Evolutionary conservation across 37 sponge, comb jelly and placozoan genomes (phyloP).

Genomic region (Cladorhizidae sp.): DNA sequence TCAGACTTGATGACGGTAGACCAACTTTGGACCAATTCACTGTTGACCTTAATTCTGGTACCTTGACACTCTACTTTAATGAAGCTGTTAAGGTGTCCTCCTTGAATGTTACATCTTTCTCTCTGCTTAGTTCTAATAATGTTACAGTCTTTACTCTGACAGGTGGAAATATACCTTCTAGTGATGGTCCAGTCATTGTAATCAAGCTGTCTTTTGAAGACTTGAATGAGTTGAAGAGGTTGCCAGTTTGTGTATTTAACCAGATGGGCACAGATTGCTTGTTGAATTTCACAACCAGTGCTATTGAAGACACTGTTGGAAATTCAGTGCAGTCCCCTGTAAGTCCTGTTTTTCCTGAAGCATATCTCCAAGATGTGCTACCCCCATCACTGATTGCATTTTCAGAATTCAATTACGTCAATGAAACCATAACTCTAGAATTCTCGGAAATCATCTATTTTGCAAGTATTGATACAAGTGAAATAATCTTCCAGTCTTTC

Average conservation of each 20-base stretch:
- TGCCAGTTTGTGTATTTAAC: slow-evolving; percentile 59
- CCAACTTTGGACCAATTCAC: slow-evolving; percentile 45
- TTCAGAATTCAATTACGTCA: slow-evolving; percentile 79
- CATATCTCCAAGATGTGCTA: slow-evolving; percentile 63
- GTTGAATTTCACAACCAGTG: slow-evolving; percentile 36
- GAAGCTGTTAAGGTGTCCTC: slow-evolving; percentile 77
- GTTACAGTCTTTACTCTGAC: slow-evolving; percentile 47
- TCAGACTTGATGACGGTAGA: slow-evolving; percentile 48
- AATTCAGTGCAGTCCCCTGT: slow-evolving; percentile 51
- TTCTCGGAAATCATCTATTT: slow-evolving; percentile 85
- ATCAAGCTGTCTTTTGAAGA: slow-evolving; percentile 75
- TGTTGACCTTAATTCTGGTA: slow-evolving; percentile 68
- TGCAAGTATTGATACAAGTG: slow-evolving; percentile 58
- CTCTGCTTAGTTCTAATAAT: slow-evolving; percentile 18
- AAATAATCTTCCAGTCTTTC: slow-evolving; percentile 81
- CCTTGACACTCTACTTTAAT: slow-evolving; percentile 68
- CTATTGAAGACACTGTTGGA: slow-evolving; percentile 63
- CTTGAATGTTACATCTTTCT: slow-evolving; percentile 53
- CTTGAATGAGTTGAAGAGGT: slow-evolving; percentile 75
- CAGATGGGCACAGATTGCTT: slow-evolving; percentile 62
- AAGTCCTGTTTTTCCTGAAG: slow-evolving; percentile 12
- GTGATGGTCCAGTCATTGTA: slow-evolving; percentile 41
- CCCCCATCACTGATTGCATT: slow-evolving; percentile 71
- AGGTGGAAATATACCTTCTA: slow-evolving; percentile 57
- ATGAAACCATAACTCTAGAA: slow-evolving; percentile 71